Evolutionary conservation across 92 coral and sea anemone species (phyloP).

Genomic region (Virgularia gustaviana): DNA sequence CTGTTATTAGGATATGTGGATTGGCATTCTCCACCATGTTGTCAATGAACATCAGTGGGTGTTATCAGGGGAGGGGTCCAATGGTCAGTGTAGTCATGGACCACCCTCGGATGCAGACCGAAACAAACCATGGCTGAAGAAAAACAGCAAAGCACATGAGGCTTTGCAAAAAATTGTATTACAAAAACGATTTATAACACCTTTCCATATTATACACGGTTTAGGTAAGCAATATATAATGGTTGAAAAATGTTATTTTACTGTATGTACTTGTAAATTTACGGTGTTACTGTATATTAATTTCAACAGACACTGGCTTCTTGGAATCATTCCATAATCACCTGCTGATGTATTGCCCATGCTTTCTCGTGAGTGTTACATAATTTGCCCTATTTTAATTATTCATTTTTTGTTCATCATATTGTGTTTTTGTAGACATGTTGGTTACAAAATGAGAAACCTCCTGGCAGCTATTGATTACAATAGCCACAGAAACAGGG

Average conservation of each 20-base stretch:
- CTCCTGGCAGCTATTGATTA: not conserved
- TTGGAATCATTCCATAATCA: not conserved
- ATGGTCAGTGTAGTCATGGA: too few species aligned
- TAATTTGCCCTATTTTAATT: not conserved
- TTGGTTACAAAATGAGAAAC: not conserved
- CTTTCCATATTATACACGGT: not conserved
- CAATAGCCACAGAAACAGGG: too few species aligned
- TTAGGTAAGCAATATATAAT: too few species aligned
- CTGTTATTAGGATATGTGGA: conserved; percentile 17
- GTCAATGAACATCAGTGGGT: conserved; percentile 20
- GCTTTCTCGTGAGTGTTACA: not conserved
- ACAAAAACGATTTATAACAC: not conserved
- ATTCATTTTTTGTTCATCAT: too few species aligned
- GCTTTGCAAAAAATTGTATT: conserved; percentile 2
- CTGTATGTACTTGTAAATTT: too few species aligned
- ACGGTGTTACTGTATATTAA: not conserved
- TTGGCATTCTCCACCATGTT: conserved; percentile 4
- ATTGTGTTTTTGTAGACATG: not conserved
- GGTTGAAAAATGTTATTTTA: too few species aligned
- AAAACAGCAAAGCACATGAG: not conserved
- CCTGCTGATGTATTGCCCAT: too few species aligned
- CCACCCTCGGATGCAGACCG: not conserved
- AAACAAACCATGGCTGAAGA: conserved; percentile 4
- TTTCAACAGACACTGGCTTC: not conserved
- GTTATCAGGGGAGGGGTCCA: too few species aligned